Base-by-base conservation (phyloP, 2,888 invertebrate genomes). In the Xylocampa areola region DNA sequence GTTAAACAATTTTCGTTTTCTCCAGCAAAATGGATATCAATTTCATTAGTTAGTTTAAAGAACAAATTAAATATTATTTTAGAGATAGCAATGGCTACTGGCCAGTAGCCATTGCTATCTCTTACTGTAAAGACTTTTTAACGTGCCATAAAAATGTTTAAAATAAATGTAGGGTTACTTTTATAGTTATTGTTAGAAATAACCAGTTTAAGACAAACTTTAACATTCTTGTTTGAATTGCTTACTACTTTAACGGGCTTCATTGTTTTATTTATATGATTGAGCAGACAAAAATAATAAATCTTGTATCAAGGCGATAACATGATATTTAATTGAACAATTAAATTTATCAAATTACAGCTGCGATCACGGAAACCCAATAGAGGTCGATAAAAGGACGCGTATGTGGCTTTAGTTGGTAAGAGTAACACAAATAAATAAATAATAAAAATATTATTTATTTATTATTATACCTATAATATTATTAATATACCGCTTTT, bases 101-200 rank as follows among this genome's bases (percentile, higher is more conserved):
- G 67, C 30, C n/a, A n/a, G n/a, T n/a, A n/a, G n/a, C n/a, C n/a
- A n/a, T n/a, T n/a, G n/a, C n/a, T n/a, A n/a, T n/a, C n/a, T n/a
- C n/a, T n/a, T n/a, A n/a, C n/a, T 41, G 41, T 65, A 66, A 71
- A 65, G 17, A 49, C 16, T 5, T 45, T 69, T 71, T 66, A 66
- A 58, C 49, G 48, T 41, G 72, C 60, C 11, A 50, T 65, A 49
- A 65, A 71, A 45, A 16, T 2, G 27, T 71, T 32, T 35, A 58
- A 36, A 45, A 71, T 33, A 30, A 29, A 8, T 23, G 60, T 35
- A 30, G 27, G 39, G 16, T 36, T n/a, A 30, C 33, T 65, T 54
- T 49, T 36, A 71, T 41, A 16, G 44, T 19, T 41, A 10, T 27
- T 64, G 41, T 64, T 66, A 66, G 67, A 45, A 67, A 66, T 36